Base-by-base conservation (phyloP, 2,888 invertebrate species). In the Euplagia quadripunctaria region DNA sequence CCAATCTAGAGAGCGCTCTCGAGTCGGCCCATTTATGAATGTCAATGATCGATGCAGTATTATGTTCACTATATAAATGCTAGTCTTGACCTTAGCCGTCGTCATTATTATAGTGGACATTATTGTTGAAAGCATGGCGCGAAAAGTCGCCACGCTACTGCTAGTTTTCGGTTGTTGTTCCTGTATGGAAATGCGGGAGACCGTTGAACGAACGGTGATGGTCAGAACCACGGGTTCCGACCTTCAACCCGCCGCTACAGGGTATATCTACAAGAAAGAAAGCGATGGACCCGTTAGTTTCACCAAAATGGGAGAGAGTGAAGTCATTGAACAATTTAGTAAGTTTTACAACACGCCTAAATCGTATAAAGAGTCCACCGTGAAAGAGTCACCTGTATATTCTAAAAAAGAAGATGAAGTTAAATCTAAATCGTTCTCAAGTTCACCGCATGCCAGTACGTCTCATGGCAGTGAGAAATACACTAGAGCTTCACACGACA, bases 241-340 rank as follows among this genome's bases (percentile, higher is more conserved):
- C 87, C 95, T 97, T 55, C 96, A 96, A 77, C 96, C 96, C 0
- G 96, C 96, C 0, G 97, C 96, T 0, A 96, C 96, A 0, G 97
- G 96, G 0, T 97, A 96, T 88, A 94, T 96, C 58, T 96, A 96
- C 87, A 95, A 95, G 79, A 96, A 96, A 84, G 93, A 94, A 73
- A 93, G 90, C 75, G 92, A 95, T 61, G 95, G 96, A 0, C 94
- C 95, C 0, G 94, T 92, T 5, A 95, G 94, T 79, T 95, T 96
- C 68, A 89, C 95, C 41, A 90, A 94, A 84, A 92, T 96, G 91
- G 94, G 93, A 49, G 94, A 94, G 73, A 92, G 90, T 78, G 94
- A 95, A 82, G 91, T 96, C 3, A 91, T 94, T 88, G 91, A 95
- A 74, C 94, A 95, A 71, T 87, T 96, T 42, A 90, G 91, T 17